Conservation (phyloP, 2,888 invertebrate species). For the Crematogaster levior region DNA sequence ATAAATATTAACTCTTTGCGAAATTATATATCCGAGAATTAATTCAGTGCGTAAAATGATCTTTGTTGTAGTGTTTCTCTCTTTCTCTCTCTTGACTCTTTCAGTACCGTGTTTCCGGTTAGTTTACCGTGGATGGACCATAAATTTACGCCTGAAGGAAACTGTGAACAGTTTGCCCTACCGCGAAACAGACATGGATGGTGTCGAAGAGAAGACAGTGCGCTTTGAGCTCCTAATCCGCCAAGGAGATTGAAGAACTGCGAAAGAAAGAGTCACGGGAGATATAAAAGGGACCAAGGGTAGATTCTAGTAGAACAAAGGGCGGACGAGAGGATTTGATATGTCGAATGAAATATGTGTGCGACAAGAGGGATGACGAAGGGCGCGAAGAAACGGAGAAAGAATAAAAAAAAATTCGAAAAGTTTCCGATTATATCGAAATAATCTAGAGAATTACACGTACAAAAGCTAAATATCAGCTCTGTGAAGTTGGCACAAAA, state of each 20-base stretch:
- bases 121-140: constrained; percentile 25
- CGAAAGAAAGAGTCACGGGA: constrained; percentile 35
- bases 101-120: constrained; percentile 6
- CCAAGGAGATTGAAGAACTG: constrained; percentile 43
- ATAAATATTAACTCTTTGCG: background rate
- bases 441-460: background rate
- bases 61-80: background rate
- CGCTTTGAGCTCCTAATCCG: constrained; percentile 49
- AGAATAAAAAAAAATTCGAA: background rate
- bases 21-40: background rate
- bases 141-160: constrained; percentile 42
- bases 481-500: no score
- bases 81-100: background rate
- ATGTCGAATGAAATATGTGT: no score
- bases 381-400: constrained; percentile 1
- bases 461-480: no score
- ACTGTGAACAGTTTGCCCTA: constrained; percentile 43
- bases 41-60: constrained; percentile 4
- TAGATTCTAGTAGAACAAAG: constrained; percentile 37
- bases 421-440: background rate
- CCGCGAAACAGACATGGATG: constrained; percentile 41
- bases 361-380: constrained; percentile 37
- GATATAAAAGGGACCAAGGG: constrained; percentile 28
- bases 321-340: constrained; percentile 13
- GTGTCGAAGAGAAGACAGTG: constrained; percentile 31